Evolutionary conservation across 1,140 invertebrate genomes (phyloP).

Genomic region (Macrocentrus cingulum): DNA sequence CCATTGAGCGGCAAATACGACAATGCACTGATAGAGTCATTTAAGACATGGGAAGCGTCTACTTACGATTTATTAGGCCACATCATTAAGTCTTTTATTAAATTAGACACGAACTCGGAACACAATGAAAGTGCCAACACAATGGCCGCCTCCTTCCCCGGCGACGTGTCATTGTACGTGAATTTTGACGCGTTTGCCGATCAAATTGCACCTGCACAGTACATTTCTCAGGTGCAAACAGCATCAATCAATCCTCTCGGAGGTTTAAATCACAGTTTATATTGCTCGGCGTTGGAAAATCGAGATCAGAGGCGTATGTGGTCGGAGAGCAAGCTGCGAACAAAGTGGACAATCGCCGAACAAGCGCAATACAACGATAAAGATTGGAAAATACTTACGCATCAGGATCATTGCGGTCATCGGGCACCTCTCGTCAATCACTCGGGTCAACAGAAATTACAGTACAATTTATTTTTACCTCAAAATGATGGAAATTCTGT

Average conservation of each 20-base stretch:
- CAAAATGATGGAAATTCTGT: not conserved
- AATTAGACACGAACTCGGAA: constrained; percentile 30
- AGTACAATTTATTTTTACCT: constrained; percentile 7
- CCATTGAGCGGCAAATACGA: constrained; percentile 42
- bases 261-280: not conserved
- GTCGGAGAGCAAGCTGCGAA: constrained; percentile 43
- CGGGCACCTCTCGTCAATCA: not conserved
- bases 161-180: constrained; percentile 48
- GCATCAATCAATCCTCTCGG: not conserved
- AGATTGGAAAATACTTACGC: constrained; percentile 5
- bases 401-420: not conserved
- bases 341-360: constrained; percentile 51
- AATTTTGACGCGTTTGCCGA: constrained; percentile 40
- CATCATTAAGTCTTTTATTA: constrained; percentile 41
- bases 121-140: constrained; percentile 21
- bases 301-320: not conserved
- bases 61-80: constrained; percentile 43
- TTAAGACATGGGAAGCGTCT: constrained; percentile 45
- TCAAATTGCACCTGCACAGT: constrained; percentile 16
- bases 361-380: constrained; percentile 24
- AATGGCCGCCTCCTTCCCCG: constrained; percentile 40
- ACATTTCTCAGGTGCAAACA: not conserved
- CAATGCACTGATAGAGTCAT: constrained; percentile 35
- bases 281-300: constrained; percentile 1
- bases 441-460: not conserved